These are phyloP conservation scores for Auanema sp. DNA, from an alignment of 2,888 invertebrate species.

Conservation along the genomic window DNA sequence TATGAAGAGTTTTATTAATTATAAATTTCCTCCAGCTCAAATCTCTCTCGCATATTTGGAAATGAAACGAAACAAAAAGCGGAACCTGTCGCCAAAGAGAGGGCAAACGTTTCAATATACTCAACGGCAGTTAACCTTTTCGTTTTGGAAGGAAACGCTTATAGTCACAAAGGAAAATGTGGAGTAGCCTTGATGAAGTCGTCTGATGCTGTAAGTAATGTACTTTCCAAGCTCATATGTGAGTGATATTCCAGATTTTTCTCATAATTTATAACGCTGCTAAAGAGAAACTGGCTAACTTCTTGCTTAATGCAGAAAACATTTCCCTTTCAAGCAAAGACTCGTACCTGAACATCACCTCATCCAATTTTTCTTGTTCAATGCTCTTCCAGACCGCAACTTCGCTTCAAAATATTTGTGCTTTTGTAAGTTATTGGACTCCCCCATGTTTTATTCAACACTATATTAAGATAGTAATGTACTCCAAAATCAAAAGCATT, in stretches of 20 bases:
- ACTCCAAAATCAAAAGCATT: constrained; percentile 5
- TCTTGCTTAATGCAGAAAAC: background rate
- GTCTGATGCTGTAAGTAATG: background rate
- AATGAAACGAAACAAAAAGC: no score
- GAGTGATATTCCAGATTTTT: background rate
- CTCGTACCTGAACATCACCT: constrained; percentile 11
- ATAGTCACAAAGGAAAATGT: background rate
- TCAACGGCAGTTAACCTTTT: background rate
- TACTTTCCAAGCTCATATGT: background rate
- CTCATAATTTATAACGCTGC: constrained; percentile 15
- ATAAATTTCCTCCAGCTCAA: no score
- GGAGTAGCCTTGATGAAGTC: background rate
- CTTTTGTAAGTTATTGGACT: background rate
- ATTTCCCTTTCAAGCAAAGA: constrained; percentile 2
- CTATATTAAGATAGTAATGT: constrained; percentile 5
- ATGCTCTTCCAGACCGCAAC: constrained; percentile 1
- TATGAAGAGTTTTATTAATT: no score
- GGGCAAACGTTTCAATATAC: background rate
- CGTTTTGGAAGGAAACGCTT: background rate
- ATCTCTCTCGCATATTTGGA: no score
- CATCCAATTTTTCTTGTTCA: background rate
- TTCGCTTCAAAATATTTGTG: background rate
- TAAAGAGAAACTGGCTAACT: constrained; percentile 11
- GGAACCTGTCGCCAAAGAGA: no score
- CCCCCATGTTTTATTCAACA: background rate